Evolutionary conservation across 2,888 invertebrate genomes (phyloP).

Genomic region (Drosophila yooni): DNA sequence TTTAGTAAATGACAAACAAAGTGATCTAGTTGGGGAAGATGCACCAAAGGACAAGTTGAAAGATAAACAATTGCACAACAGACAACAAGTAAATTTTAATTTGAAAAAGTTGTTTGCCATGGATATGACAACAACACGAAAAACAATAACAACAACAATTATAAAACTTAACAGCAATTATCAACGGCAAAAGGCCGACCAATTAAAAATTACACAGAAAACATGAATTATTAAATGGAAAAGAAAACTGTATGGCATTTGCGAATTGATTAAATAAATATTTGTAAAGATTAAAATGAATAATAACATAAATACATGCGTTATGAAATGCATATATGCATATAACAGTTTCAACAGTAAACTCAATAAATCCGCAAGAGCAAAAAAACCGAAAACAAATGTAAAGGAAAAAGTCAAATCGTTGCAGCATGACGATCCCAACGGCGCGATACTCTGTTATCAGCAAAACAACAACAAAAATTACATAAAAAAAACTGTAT

Average conservation of each 20-base stretch:
- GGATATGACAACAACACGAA: slow-evolving; percentile 44
- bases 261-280: slow-evolving; percentile 1
- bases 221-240: slow-evolving; percentile 1
- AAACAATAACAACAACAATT: slow-evolving; percentile 37
- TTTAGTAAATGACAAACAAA: slow-evolving; percentile 7
- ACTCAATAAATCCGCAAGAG: slow-evolving; percentile 43
- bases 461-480: not conserved
- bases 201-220: slow-evolving; percentile 20
- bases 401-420: slow-evolving; percentile 31
- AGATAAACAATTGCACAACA: slow-evolving; percentile 6
- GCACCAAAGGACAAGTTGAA: slow-evolving; percentile 19
- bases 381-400: slow-evolving; percentile 29
- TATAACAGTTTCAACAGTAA: slow-evolving; percentile 34
- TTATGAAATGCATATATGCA: slow-evolving; percentile 2
- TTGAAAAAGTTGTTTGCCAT: slow-evolving; percentile 71
- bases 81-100: slow-evolving; percentile 23
- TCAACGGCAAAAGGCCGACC: slow-evolving; percentile 48
- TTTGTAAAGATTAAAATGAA: not conserved
- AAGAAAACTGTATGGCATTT: not conserved
- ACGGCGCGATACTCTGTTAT: slow-evolving; percentile 3
- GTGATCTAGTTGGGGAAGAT: slow-evolving; percentile 8
- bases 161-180: slow-evolving; percentile 67
- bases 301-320: slow-evolving; percentile 6
- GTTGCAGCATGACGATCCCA: not conserved
- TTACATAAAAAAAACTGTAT: not conserved